Base-by-base conservation (phyloP, 2,888 invertebrate genomes). In the Rotaria sp. region DNA sequence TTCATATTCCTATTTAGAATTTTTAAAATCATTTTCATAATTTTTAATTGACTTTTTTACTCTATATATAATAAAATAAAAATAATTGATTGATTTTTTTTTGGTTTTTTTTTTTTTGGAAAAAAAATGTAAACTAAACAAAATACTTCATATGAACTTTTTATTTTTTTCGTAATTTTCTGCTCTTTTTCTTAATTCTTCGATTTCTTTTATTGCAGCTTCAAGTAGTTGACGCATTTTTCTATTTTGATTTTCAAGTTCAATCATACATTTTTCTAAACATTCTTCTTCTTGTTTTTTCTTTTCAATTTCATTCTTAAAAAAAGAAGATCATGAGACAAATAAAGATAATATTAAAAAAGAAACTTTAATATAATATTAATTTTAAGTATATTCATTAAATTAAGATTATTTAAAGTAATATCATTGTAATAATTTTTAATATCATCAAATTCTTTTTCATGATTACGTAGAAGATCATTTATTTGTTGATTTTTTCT, bases 351-450 rank as follows among this genome's bases (percentile, higher is more conserved):
- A n/a, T n/a, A n/a, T n/a, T n/a, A n/a, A n/a, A n/a, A n/a, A n/a
- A n/a, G n/a, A n/a, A n/a, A n/a, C n/a, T n/a, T n/a, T n/a, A n/a
- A n/a, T n/a, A n/a, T n/a, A n/a, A n/a, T n/a, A n/a, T n/a, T n/a
- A n/a, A n/a, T n/a, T n/a, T 96, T 97, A 57, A 97, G 92, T 88
- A 95, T 95, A 90, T 95, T 95, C 87, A 97, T 96, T 4, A 97
- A 92, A 0, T 96, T 95, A 88, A 97, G 92, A 91, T 97, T 97
- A 91, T 96, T 96, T 26, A 96, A 92, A 0, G 96, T 96, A 85
- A 97, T 96, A 89, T 96, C 96, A 89, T 96, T 96, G 90, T 96
- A 97, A 92, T 96, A 97, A 91, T 94, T 95, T 91, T 96, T 96
- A 92, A 97, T 94, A 90, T 96, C 95, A 80, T 94, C 93, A 90